phyloP scores from a whole-genome alignment of 2,888 invertebrate genomes.

The Elaeidobius kamerunicus region DNA sequence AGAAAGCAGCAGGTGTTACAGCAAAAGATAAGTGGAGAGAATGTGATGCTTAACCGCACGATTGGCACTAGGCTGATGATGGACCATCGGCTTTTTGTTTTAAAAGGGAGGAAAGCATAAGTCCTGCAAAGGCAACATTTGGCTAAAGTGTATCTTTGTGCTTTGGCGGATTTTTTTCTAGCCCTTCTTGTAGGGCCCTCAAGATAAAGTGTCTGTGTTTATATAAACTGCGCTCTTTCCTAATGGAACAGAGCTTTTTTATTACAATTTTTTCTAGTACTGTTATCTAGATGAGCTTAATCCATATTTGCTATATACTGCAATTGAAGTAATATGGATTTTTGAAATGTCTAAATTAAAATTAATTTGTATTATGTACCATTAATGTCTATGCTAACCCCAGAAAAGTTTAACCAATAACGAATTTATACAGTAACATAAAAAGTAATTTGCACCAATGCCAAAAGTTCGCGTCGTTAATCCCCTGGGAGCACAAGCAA shows the following conservation, averaged over 20 bases:
- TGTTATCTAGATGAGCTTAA: no score
- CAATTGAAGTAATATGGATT: no score
- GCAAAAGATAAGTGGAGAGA: constrained; percentile 34
- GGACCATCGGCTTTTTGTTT: constrained; percentile 28
- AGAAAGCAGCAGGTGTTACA: constrained; percentile 40
- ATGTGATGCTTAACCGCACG: constrained; percentile 35
- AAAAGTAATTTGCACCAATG: constrained; percentile 10
- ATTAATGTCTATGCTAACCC: no score
- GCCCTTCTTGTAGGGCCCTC: no score
- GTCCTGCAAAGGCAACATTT: constrained; percentile 14
- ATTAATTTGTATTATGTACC: no score
- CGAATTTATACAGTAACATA: constrained; percentile 8
- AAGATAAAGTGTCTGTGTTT: no score
- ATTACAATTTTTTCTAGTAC: no score
- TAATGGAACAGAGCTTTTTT: no score
- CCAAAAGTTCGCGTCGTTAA: neutral
- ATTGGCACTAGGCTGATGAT: constrained; percentile 25
- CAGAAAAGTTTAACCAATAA: no score
- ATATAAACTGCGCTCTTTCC: no score
- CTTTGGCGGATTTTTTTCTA: constrained; percentile 10
- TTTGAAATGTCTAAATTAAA: no score
- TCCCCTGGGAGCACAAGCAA: neutral
- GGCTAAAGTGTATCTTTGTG: constrained; percentile 20
- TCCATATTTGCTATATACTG: no score
- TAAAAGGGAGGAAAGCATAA: constrained; percentile 12